Evolutionary conservation across 2,888 invertebrate species (phyloP).

Genomic region (Biston stratarius): DNA sequence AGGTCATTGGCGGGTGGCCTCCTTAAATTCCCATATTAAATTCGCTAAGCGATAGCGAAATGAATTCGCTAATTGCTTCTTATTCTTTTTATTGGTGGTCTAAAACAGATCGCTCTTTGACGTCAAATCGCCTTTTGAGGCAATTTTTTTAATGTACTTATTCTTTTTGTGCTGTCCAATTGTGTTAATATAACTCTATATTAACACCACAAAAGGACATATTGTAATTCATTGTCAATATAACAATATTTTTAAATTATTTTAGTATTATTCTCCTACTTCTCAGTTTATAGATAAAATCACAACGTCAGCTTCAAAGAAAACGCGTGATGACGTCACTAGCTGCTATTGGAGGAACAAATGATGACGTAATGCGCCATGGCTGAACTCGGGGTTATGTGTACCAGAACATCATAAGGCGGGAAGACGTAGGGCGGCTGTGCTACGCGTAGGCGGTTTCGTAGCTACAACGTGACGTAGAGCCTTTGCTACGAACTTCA

Average conservation of each 20-base stretch:
- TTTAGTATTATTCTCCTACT: neutral
- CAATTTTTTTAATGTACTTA: no score
- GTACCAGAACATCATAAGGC: slow-evolving; percentile 3
- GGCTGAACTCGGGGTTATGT: slow-evolving; percentile 58
- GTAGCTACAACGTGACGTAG: slow-evolving; percentile 29
- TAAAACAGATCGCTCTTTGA: no score
- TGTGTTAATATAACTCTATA: no score
- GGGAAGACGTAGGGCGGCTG: slow-evolving; percentile 1
- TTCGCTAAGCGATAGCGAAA: no score
- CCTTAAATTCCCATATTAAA: no score
- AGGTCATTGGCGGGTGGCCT: neutral
- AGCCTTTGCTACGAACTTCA: slow-evolving; percentile 14
- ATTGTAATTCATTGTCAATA: no score
- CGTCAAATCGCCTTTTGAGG: no score
- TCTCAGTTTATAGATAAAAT: neutral
- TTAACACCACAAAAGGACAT: no score
- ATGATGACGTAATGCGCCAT: slow-evolving; percentile 60
- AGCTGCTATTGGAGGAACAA: slow-evolving; percentile 37
- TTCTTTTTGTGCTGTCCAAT: no score
- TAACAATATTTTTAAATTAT: no score
- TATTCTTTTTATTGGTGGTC: no score
- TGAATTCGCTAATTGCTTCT: no score
- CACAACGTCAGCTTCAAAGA: neutral
- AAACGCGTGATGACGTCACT: slow-evolving; percentile 28
- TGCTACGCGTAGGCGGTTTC: slow-evolving; percentile 6